These are phyloP conservation scores for Scopus umbretta DNA, from an alignment of 2,113 vertebrate species.

Conservation along the genomic window DNA sequence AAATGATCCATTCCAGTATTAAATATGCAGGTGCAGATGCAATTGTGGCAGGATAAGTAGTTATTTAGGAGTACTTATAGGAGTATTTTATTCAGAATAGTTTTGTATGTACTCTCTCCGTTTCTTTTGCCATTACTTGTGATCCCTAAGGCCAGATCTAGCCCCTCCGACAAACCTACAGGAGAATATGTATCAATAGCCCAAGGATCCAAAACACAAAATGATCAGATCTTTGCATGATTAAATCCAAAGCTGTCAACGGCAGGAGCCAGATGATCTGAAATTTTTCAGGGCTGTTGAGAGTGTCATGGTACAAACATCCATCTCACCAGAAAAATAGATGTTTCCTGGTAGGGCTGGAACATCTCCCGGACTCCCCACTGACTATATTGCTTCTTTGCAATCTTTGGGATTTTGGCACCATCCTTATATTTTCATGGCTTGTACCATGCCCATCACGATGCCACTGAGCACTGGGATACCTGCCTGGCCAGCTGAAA, in stretches of 20 bases:
- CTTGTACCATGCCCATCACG: not conserved
- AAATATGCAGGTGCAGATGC: not conserved
- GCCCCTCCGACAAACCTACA: not conserved
- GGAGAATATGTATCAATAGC: not conserved
- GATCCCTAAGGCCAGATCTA: not conserved
- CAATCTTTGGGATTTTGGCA: not conserved
- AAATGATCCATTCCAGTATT: not conserved
- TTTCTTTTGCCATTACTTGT: not conserved
- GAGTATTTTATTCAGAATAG: not conserved
- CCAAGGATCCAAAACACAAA: not conserved
- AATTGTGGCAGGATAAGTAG: not conserved
- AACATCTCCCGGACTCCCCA: not conserved
- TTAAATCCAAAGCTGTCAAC: not conserved
- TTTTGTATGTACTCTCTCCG: not conserved
- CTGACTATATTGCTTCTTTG: not conserved
- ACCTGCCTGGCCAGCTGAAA: accelerated
- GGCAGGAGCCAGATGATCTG: not conserved
- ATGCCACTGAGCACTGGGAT: too few relatives aligned
- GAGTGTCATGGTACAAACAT: accelerated
- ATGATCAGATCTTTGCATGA: not conserved
- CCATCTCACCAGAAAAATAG: accelerated
- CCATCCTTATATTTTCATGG: not conserved
- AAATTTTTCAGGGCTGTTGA: not conserved
- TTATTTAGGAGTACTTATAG: not conserved
- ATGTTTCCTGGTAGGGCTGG: not conserved